Evolutionary conservation across 2,113 vertebrate genomes (phyloP), one percentile per base, ranked within the genome.

Genomic region (Pagrus major): DNA sequence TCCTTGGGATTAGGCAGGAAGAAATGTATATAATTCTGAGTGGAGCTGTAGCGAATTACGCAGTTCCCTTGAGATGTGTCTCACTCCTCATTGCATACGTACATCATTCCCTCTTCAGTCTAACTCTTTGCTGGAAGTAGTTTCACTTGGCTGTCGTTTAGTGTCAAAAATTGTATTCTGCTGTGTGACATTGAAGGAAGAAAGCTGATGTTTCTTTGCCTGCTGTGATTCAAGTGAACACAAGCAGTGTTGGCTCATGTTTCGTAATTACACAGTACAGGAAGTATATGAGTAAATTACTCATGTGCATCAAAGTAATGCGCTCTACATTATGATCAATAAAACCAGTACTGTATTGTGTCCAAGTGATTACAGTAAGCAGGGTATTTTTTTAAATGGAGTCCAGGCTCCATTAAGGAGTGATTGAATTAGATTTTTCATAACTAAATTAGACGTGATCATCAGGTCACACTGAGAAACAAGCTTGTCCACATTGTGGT

Each of bases 361-460:
- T 64, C 51, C 42, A 21, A 65, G 51, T 80, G 69, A 78, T 83
- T 72, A 76, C 23, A 71, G 14, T 33, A 25, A 27, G 60, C 46
- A 63, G 10, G 49, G 18, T 23, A n/a, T 69, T 59, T 72, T 69
- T 59, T 35, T 21, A 46, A 41, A 71, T 6, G 14, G 1, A 31
- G 23, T 41, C 31, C n/a, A 64, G 49, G 15, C 61, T 77, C 68
- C 39, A 65, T 74, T 84, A 42, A 14, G 20, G 25, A 56, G 23
- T 37, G n/a, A 71, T 33, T 59, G 25, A 74, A 78, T 81, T 76
- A 35, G 51, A 82, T 82, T 56, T 55, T 42, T 68, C 51, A 49
- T 37, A 47, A 66, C 47, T 44, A 71, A 31, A 65, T 76, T 75
- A 55, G 8, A 35, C 9, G 6, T 33, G 21, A 59, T 78, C 25